Evolutionary conservation across 2,888 invertebrate genomes (phyloP), one percentile per base, ranked within the genome.

Genomic region (Diarsia rubi): DNA sequence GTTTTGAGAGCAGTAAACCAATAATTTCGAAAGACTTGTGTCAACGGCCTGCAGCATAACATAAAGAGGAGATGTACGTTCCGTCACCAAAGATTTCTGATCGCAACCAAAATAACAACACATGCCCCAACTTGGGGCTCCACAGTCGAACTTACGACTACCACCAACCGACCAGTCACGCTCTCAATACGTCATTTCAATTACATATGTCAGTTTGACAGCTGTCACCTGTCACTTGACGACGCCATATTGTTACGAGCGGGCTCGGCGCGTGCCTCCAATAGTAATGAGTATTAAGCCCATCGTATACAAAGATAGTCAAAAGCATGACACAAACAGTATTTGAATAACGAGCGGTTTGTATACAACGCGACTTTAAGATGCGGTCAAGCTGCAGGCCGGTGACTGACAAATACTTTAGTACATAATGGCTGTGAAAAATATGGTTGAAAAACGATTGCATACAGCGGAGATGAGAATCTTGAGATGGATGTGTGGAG

Each of bases 201-300:
- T 75, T 19, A 47, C 47, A 57, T 16, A 49, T 31, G 62, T 60
- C 79, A 62, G 21, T 19, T 5, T 73, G 84, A 81, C 84, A 81
- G 81, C 80, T 81, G 81, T 83, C 83, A 83, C 63, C 64, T 54
- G 57, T 31, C 59, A 78, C 14, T 44, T 31, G 57, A 45, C 45
- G 57, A 49, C 75, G 75, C 44, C 73, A 76, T 24, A 24, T 70
- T 70, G 72, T 19, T 12, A 12, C 19, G 31, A 8, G n/a, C 27
- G 59, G 65, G 80, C 57, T n/a, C 9, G 66, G 62, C 69, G 21
- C 69, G 80, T 83, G 84, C 31, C 59, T 31, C 31, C 49, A 62
- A 47, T 62, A 63, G 19, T 68, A 78, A 75, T 49, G 62, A 66
- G 24, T 42, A 24, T 3, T 59, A 59, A 4, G 59, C 19, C 19